Evolutionary conservation across 2,797 vertebrate genomes (phyloP).

Genomic region (Sebastiscus albofasciatus): DNA sequence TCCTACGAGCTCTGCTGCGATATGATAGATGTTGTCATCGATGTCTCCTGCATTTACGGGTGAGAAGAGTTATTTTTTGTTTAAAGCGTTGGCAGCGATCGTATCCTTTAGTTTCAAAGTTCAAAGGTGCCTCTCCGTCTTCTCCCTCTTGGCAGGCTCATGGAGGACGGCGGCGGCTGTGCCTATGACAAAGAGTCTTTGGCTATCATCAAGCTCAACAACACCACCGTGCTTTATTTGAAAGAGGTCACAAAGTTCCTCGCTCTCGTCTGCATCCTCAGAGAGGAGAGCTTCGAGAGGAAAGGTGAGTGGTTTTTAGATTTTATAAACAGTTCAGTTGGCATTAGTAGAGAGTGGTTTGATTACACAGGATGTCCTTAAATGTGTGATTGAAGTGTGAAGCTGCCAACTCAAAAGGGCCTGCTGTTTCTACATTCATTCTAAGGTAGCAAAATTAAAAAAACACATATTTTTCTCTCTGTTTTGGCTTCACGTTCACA

Average conservation of each 20-base stretch:
- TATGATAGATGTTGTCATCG: constrained; percentile 98
- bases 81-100: not conserved
- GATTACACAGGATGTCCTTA: not conserved
- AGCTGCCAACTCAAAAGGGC: not conserved
- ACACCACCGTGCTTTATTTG: constrained; percentile 96
- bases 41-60: constrained; percentile 98
- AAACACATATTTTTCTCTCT: not conserved
- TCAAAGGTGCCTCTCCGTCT: not conserved
- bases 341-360: not conserved
- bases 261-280: constrained; percentile 95
- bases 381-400: not conserved
- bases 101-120: no score
- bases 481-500: not conserved
- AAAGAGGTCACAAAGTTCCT: constrained; percentile 98
- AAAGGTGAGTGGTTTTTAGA: constrained; percentile 85
- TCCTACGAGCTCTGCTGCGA: constrained; percentile 96
- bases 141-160: constrained; percentile 80
- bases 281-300: constrained; percentile 97
- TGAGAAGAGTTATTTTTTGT: constrained; percentile 70
- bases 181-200: constrained; percentile 97
- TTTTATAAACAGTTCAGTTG: not conserved
- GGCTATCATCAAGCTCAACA: constrained; percentile 98
- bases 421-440: not conserved
- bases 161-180: constrained; percentile 92
- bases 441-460: not conserved